These are phyloP conservation scores for Isaurus tuberculatus DNA, from an alignment of 92 coral and sea anemone species.

Conservation along the genomic window DNA sequence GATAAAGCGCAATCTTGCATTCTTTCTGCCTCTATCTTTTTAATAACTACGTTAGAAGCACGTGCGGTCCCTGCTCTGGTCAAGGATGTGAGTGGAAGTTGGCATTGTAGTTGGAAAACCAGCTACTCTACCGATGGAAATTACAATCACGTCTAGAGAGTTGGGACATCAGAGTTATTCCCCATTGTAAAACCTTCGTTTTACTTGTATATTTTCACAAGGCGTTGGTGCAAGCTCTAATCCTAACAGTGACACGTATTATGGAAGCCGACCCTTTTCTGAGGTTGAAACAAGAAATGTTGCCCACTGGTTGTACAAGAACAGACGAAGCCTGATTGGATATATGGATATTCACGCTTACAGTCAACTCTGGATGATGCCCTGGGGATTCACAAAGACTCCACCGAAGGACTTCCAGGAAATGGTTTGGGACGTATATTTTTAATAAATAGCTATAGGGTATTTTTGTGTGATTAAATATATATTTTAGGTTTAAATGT, in stretches of 20 bases:
- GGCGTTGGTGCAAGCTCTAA: constrained; percentile 77
- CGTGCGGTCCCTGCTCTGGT: no score
- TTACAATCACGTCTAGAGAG: no score
- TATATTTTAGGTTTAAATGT: no score
- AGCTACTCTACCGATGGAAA: no score
- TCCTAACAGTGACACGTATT: constrained; percentile 84
- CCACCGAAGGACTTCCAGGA: constrained; percentile 67
- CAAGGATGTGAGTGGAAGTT: no score
- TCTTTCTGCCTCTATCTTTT: no score
- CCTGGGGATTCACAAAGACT: constrained; percentile 80
- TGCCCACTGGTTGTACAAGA: constrained; percentile 79
- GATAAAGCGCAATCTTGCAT: no score
- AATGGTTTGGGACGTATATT: constrained; percentile 57
- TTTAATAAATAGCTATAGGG: background rate
- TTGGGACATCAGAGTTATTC: no score
- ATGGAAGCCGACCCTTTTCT: constrained; percentile 85
- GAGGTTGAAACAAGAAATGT: constrained; percentile 90
- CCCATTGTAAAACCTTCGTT: no score
- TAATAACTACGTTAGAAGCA: no score
- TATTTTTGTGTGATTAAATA: no score
- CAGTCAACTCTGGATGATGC: constrained; percentile 98
- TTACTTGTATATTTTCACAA: background rate
- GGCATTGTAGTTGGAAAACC: no score
- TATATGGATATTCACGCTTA: constrained; percentile 97
- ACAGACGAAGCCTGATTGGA: constrained; percentile 77